Conservation (phyloP, 2,797 vertebrate genomes). For the Carapus acus region DNA sequence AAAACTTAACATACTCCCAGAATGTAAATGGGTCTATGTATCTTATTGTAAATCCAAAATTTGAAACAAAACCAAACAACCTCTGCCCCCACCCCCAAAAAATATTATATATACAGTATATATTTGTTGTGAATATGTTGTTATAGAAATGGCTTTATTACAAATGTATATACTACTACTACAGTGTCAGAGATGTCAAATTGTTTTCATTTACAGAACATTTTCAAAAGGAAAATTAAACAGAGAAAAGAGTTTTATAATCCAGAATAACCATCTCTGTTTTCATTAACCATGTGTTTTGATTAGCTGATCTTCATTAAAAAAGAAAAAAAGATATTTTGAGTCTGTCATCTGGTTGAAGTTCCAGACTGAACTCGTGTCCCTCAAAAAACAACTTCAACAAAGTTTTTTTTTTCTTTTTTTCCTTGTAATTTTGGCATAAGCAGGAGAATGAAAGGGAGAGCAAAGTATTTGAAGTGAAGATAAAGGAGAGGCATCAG, state of each 20-base stretch:
- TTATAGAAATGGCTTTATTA: too few relatives aligned
- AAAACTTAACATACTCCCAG: constrained; percentile 15
- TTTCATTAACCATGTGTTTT: background rate
- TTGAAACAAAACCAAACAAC: background rate
- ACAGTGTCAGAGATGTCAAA: too few relatives aligned
- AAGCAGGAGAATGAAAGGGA: constrained; percentile 55
- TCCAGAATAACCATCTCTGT: background rate
- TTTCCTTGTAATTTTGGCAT: constrained; percentile 39
- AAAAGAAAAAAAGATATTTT: too few relatives aligned
- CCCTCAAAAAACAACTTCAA: constrained; percentile 29
- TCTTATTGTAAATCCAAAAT: too few relatives aligned
- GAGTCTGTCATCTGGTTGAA: constrained; percentile 9
- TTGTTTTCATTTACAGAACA: too few relatives aligned
- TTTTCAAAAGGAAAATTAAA: constrained; percentile 9
- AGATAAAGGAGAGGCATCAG: constrained; percentile 58
- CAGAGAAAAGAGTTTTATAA: constrained; percentile 22
- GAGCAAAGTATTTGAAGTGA: constrained; percentile 55
- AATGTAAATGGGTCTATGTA: too few relatives aligned
- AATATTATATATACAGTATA: too few relatives aligned
- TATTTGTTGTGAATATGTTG: too few relatives aligned
- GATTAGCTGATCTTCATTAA: background rate
- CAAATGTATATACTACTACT: too few relatives aligned
- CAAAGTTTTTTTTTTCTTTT: constrained; percentile 36
- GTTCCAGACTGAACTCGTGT: constrained; percentile 23
- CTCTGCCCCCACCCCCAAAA: too few relatives aligned